Base-by-base conservation (phyloP, 2,888 invertebrate species). In the Alloscopus bannaensis region DNA sequence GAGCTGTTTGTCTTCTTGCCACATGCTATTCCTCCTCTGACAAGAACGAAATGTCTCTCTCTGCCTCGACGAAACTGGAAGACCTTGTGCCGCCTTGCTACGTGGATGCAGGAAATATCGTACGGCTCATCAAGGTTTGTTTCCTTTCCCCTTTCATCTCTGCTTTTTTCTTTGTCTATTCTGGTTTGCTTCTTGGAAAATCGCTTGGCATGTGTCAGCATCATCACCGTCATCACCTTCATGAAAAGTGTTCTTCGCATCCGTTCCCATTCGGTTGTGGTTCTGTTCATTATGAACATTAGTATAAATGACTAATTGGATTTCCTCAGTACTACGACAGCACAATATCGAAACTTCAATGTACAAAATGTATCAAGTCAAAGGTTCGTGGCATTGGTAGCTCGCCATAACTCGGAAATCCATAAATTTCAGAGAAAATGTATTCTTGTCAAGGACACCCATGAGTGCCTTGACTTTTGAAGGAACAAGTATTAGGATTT, bases 71-170 rank as follows among this genome's bases (percentile, higher is more conserved):
- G 3, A 84, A 87, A 75, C 87, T 91, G 75, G 89, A 90, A 42
- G 89, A 90, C 80, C 91, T 90, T 84, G 88, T 92, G 6, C 92
- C 92, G 1, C 90, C 91, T 0, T 90, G 90, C 83, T 90, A 91
- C 86, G 89, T 90, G 59, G 89, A 90, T 24, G 90, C 91, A 66
- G 90, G 91, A 84, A 90, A 90, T 83, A 91, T 92, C 85, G 89
- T 90, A 55, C 90, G 91, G 82, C 88, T 91, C 24, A 91, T 92
- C 81, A 91, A 91, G 89, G 91, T 91, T 87, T 87, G 88, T 77
- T 3, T 3, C 13, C 13, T 36, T 6, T 13, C 6, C 36, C 6
- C 6, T 36, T 36, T 36, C 36, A 36, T 8, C 36, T 13, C 8
- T 36, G 13, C 36, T 8, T 36, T 13, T 36, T 36, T 13, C 36